Evolutionary conservation across 2,113 vertebrate species (phyloP).

Genomic region (Calidris pugnax): DNA sequence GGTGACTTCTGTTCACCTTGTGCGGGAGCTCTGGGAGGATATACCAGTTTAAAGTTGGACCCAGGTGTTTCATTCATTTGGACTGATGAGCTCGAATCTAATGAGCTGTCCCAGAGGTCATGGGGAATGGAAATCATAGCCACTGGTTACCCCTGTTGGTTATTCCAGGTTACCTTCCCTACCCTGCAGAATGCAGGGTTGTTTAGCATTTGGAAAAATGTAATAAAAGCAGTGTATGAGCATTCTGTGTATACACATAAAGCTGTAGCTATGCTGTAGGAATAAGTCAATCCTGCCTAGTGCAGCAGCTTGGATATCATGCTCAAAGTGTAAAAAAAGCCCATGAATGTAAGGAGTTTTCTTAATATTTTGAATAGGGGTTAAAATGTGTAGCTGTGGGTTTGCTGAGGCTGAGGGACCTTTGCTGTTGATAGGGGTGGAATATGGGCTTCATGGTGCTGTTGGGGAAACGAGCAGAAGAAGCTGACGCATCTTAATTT

Average conservation of each 20-base stretch:
- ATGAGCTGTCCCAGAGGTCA: background rate
- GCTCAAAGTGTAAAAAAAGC: background rate
- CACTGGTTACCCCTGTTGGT: background rate
- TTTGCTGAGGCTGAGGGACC: background rate
- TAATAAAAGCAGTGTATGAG: background rate
- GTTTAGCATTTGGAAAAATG: background rate
- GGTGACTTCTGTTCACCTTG: background rate
- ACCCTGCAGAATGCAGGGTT: background rate
- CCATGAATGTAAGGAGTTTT: background rate
- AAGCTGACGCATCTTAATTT: background rate
- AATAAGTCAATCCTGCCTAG: background rate
- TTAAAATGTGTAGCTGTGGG: background rate
- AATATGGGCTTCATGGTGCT: background rate
- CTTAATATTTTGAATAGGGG: background rate
- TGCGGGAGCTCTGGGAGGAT: background rate
- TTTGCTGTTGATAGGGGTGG: accelerated
- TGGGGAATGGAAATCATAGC: background rate
- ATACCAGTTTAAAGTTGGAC: background rate
- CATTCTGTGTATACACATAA: background rate
- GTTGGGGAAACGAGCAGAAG: background rate
- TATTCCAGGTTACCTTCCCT: background rate
- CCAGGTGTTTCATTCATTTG: background rate
- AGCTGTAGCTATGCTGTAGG: background rate
- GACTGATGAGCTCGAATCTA: background rate
- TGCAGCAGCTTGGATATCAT: background rate